These are phyloP conservation scores for Stegana nigrithorax DNA, from an alignment of 2,888 invertebrate species.

Conservation along the genomic window DNA sequence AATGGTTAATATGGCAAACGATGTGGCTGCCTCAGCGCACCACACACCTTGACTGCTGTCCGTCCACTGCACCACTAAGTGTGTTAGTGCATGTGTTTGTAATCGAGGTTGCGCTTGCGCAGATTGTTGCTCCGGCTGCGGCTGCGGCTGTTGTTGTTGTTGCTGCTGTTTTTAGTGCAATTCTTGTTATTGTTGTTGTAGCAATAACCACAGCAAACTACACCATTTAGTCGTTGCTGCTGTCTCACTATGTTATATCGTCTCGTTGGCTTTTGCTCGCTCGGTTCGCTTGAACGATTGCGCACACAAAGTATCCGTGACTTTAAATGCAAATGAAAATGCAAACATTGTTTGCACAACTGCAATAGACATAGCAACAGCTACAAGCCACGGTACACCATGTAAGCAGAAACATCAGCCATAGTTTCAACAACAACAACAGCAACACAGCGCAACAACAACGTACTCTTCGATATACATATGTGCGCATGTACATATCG, in stretches of 20 bases:
- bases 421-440: too few species aligned
- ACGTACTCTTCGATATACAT: too few species aligned
- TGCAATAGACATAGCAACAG: constrained; percentile 35
- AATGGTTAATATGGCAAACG: constrained; percentile 13
- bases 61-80: neutral
- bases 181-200: too few species aligned
- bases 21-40: neutral
- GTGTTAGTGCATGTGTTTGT: neutral
- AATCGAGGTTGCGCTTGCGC: neutral
- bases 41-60: too few species aligned
- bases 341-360: constrained; percentile 57
- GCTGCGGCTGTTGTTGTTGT: constrained; percentile 19
- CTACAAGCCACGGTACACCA: too few species aligned
- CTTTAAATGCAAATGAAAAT: constrained; percentile 60
- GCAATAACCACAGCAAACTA: constrained; percentile 27
- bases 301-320: constrained; percentile 39
- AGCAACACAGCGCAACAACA: too few species aligned
- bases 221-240: constrained; percentile 39
- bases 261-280: too few species aligned
- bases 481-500: too few species aligned
- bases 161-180: neutral
- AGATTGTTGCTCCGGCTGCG: constrained; percentile 30
- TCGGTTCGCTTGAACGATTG: constrained; percentile 10
- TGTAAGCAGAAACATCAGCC: too few species aligned
- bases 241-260: neutral